Evolutionary conservation across 2,797 vertebrate genomes (phyloP).

Genomic region (Notamacropus eugenii): DNA sequence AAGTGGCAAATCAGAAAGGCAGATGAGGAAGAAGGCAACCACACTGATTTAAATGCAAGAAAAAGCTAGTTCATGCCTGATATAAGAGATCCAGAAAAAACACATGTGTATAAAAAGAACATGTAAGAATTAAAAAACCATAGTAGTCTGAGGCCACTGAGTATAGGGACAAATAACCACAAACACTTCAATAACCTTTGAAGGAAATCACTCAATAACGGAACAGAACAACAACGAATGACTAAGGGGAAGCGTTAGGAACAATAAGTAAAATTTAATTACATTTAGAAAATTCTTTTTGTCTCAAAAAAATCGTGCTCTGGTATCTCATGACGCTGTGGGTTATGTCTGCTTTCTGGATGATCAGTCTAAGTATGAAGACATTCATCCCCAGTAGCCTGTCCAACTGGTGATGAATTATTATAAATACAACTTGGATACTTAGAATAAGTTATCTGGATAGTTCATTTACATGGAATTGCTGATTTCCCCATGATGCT

Average conservation of each 20-base stretch:
- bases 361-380: conserved; percentile 2
- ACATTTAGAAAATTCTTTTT: not conserved
- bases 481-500: too few relatives aligned
- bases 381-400: not conserved
- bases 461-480: too few relatives aligned
- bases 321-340: not conserved
- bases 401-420: not conserved
- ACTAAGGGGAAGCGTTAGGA: not conserved
- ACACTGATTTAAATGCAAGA: too few relatives aligned
- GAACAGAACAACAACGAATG: not conserved
- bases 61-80: too few relatives aligned
- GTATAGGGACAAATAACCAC: not conserved
- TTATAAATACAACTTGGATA: not conserved
- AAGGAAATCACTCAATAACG: not conserved
- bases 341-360: not conserved
- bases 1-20: too few relatives aligned
- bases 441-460: too few relatives aligned
- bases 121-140: not conserved
- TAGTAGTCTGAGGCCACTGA: not conserved
- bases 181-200: too few relatives aligned
- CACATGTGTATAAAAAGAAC: not conserved
- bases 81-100: too few relatives aligned
- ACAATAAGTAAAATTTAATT: not conserved
- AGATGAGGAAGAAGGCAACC: too few relatives aligned
- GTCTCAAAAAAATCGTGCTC: not conserved